Evolutionary conservation across 2,888 invertebrate species (phyloP).

Genomic region (Ornithoptera priamus): DNA sequence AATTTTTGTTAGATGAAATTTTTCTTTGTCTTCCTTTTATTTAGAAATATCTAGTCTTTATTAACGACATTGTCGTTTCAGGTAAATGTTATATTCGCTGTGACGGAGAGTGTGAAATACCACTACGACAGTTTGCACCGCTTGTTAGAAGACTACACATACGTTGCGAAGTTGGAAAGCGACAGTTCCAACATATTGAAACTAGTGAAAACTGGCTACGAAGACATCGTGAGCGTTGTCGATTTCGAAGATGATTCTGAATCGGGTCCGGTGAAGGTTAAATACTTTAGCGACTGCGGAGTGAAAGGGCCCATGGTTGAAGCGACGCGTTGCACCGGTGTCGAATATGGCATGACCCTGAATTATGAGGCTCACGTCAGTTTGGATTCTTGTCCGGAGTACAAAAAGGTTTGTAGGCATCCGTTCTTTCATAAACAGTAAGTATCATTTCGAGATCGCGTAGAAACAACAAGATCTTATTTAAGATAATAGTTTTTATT

Average conservation of each 20-base stretch:
- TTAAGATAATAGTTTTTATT: not conserved
- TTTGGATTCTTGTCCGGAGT: constrained; percentile 77
- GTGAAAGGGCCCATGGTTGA: constrained; percentile 68
- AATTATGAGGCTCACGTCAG: constrained; percentile 83
- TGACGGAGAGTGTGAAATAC: constrained; percentile 83
- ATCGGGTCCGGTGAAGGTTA: constrained; percentile 81
- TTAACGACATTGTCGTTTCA: constrained; percentile 43
- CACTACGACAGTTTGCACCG: constrained; percentile 85
- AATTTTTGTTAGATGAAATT: not conserved
- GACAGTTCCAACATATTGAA: constrained; percentile 94
- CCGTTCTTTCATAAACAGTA: not conserved
- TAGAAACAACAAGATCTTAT: not conserved
- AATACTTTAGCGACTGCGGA: constrained; percentile 87
- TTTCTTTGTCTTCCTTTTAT: not conserved
- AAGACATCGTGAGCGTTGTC: constrained; percentile 85
- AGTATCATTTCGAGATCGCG: not conserved
- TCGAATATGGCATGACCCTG: constrained; percentile 82
- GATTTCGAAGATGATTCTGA: constrained; percentile 81
- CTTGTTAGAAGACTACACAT: constrained; percentile 85
- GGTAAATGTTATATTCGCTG: constrained; percentile 93
- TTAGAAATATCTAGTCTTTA: not conserved
- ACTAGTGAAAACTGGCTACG: constrained; percentile 89
- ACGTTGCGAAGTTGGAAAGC: constrained; percentile 87
- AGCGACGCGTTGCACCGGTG: constrained; percentile 80
- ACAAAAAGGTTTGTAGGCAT: constrained; percentile 58